A percentile compares a stretch with the other conserved stretches of the same genome.
phyloP scores from a whole-genome alignment of 2,797 vertebrate genomes.

The Pseudochromis fuscus region DNA sequence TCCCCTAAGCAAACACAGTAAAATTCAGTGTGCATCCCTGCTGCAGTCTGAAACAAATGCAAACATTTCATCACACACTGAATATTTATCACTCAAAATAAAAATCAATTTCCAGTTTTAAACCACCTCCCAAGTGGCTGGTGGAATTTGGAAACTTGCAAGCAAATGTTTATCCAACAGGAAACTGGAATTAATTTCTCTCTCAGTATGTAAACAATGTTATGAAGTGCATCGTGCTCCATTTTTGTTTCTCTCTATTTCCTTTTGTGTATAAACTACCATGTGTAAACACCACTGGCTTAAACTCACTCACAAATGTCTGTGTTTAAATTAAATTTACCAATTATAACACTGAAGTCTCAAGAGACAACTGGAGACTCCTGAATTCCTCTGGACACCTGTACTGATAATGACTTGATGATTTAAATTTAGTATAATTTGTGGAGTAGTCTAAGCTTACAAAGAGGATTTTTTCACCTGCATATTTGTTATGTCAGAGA shows the following conservation, averaged over 20 bases:
- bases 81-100: slow-evolving; percentile 50
- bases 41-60: slow-evolving; percentile 35
- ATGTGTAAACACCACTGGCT: neutral
- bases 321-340: neutral
- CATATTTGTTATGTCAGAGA: slow-evolving; percentile 35
- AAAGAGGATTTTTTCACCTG: slow-evolving; percentile 2
- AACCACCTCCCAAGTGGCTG: slow-evolving; percentile 5
- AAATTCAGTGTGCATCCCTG: slow-evolving; percentile 11
- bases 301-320: neutral
- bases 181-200: slow-evolving; percentile 27
- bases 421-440: slow-evolving; percentile 20
- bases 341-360: slow-evolving; percentile 11
- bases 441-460: neutral
- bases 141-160: slow-evolving; percentile 11
- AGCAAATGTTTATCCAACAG: slow-evolving; percentile 13
- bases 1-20: slow-evolving; percentile 23
- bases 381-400: slow-evolving; percentile 14
- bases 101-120: slow-evolving; percentile 30
- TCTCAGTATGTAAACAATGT: slow-evolving; percentile 25
- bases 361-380: too few species aligned
- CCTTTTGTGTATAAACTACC: neutral
- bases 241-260: slow-evolving; percentile 5
- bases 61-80: slow-evolving; percentile 38
- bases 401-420: slow-evolving; percentile 20
- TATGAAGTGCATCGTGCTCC: neutral